Evolutionary conservation across 2,797 vertebrate species (phyloP).

Genomic region (Parambassis ranga): DNA sequence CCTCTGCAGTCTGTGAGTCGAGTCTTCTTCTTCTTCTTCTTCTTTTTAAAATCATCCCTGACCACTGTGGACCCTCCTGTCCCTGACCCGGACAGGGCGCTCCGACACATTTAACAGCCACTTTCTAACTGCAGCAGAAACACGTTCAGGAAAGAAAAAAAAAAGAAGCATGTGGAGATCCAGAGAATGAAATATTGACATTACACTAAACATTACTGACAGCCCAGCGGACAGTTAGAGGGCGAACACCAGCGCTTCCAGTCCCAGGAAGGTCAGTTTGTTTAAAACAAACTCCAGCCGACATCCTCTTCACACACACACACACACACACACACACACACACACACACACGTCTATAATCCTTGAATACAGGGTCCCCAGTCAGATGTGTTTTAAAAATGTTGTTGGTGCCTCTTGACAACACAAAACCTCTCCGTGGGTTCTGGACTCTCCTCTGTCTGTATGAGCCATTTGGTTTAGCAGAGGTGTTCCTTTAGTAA

Average conservation of each 20-base stretch:
- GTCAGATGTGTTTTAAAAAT: conserved; percentile 20
- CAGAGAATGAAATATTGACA: conserved; percentile 55
- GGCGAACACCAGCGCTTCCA: conserved; percentile 25
- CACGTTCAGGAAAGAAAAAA: conserved; percentile 21
- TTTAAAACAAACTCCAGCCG: conserved; percentile 30
- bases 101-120: conserved; percentile 1
- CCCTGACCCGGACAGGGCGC: background rate
- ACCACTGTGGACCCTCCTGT: background rate
- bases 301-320: conserved; percentile 25
- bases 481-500: conserved; percentile 50
- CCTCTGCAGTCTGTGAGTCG: conserved; percentile 22
- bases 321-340: conserved; percentile 26
- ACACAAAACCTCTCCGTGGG: conserved; percentile 17
- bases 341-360: conserved; percentile 30
- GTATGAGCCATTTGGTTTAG: conserved; percentile 50
- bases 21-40: too few species aligned
- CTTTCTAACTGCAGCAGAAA: conserved; percentile 14
- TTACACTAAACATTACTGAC: conserved; percentile 61
- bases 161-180: conserved; percentile 25
- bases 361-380: conserved; percentile 19
- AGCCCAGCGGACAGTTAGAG: conserved; percentile 31
- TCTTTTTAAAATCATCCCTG: too few species aligned
- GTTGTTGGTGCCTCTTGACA: conserved; percentile 4
- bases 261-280: conserved; percentile 36
- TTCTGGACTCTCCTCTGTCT: conserved; percentile 19